Evolutionary conservation across 2,113 vertebrate species (phyloP), one percentile per base, ranked within the genome.

Genomic region (Bufo gargarizans): DNA sequence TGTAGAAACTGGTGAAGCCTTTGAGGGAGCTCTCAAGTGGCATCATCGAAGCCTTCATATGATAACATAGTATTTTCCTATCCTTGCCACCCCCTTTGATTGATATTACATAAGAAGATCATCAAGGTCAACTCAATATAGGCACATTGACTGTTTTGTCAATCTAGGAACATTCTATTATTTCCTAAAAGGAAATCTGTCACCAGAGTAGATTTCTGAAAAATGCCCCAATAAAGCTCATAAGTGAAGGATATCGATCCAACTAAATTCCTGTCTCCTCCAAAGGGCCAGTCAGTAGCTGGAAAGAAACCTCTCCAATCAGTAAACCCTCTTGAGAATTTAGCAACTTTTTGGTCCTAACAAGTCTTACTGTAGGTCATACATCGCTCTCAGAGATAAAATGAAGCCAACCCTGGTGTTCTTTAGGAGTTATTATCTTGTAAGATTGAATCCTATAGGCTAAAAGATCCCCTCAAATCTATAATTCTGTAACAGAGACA

Each of bases 61-160:
- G 3, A 47, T 50, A 76, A 76, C 16, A 47, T 47, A 50, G 47
- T 76, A 50, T 76, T 50, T 50, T 16, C 6, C 43, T 47, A 8
- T 17, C 14, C 71, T 16, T 74, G 47, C 33, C 43, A 50, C 8
- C 4, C 43, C 4, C 14, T 71, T 76, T 76, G 45, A 20, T 19
- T 20, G 47, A 76, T 76, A 20, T 76, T 47, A 74, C 43, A 74
- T 74, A 17, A 16, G 14, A 47, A 74, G 33, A 8, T 1, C 12
- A 71, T 71, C 71, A 47, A 74, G 71, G 71, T 74, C 71, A 74
- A 47, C 47, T 74, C 43, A 74, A 50, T 50, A 49, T 50, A 76
- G 49, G 71, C 69, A 71, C 33, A 16, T 71, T 14, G 12, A 71
- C 69, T 43, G 11, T 71, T 71, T 71, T 4, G 12, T 74, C 71